A percentile compares a stretch with the other conserved stretches of the same genome.
phyloP scores from a whole-genome alignment of 1,140 invertebrate genomes.

The Hestina assimilis region DNA sequence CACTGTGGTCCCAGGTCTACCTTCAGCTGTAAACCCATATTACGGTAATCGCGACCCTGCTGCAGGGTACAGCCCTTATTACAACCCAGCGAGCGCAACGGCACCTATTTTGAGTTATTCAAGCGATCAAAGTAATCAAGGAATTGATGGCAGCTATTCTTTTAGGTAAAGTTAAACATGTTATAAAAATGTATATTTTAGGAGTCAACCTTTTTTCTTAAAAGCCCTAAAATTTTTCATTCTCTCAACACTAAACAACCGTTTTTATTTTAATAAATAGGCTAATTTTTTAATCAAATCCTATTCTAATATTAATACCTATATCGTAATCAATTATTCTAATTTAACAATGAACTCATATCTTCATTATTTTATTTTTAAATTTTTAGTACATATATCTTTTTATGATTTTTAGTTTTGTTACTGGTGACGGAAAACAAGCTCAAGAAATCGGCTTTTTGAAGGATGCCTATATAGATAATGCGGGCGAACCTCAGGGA shows the following conservation, averaged over 20 bases:
- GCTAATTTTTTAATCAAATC: no score
- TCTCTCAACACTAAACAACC: no score
- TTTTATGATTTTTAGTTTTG: constrained; percentile 50
- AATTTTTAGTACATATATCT: no score
- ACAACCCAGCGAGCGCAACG: constrained; percentile 40
- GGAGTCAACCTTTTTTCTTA: no score
- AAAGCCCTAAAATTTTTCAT: no score
- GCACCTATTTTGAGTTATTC: constrained; percentile 64
- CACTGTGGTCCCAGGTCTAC: background rate
- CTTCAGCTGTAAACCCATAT: constrained; percentile 14
- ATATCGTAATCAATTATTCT: no score
- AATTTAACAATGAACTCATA: no score
- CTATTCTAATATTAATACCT: no score
- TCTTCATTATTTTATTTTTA: no score
- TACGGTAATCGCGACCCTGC: constrained; percentile 21
- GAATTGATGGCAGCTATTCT: constrained; percentile 61
- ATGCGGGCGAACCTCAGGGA: constrained; percentile 67
- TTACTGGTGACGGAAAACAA: constrained; percentile 72
- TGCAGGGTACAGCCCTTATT: constrained; percentile 44
- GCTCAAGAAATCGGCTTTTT: constrained; percentile 71
- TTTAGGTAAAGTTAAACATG: constrained; percentile 48
- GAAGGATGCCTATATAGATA: constrained; percentile 70
- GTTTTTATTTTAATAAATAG: no score
- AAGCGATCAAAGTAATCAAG: constrained; percentile 58
- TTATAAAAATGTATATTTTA: constrained; percentile 5